These are phyloP conservation scores for Yasuhikotakia modesta DNA, from an alignment of 2,797 vertebrate genomes.

Conservation along the genomic window DNA sequence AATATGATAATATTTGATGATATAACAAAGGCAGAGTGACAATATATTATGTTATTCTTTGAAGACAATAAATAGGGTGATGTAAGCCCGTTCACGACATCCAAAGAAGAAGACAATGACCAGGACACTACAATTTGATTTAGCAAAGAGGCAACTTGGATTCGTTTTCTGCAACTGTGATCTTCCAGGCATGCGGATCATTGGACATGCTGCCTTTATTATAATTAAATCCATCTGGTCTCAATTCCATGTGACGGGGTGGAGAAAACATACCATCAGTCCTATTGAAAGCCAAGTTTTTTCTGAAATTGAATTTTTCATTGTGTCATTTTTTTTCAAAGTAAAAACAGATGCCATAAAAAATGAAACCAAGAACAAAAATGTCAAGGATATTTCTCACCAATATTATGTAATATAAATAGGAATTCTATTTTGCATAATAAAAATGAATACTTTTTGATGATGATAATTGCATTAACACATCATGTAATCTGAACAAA, in stretches of 20 bases:
- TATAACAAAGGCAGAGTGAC: conserved; percentile 11
- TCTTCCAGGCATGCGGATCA: background rate
- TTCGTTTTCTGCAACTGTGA: too few relatives aligned
- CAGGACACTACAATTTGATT: conserved; percentile 6
- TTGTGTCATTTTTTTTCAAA: background rate
- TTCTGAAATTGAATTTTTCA: background rate
- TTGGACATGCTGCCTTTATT: conserved; percentile 15
- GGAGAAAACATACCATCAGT: background rate
- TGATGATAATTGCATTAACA: too few relatives aligned
- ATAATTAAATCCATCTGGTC: background rate
- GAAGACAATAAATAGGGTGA: conserved; percentile 9
- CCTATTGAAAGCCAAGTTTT: background rate
- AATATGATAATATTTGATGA: conserved; percentile 12
- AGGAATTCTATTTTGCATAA: too few relatives aligned
- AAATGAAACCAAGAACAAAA: background rate
- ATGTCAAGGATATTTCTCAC: background rate
- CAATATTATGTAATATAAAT: too few relatives aligned
- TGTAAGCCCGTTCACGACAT: background rate
- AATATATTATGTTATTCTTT: conserved; percentile 26
- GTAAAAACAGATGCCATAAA: background rate
- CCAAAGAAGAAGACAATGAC: conserved; percentile 23
- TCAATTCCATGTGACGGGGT: background rate
- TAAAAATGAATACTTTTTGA: too few relatives aligned
- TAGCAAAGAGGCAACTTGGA: conserved; percentile 6
- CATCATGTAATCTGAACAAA: too few relatives aligned